phyloP scores from a whole-genome alignment of 2,113 vertebrate species.

The Phyllostomus hastatus region DNA sequence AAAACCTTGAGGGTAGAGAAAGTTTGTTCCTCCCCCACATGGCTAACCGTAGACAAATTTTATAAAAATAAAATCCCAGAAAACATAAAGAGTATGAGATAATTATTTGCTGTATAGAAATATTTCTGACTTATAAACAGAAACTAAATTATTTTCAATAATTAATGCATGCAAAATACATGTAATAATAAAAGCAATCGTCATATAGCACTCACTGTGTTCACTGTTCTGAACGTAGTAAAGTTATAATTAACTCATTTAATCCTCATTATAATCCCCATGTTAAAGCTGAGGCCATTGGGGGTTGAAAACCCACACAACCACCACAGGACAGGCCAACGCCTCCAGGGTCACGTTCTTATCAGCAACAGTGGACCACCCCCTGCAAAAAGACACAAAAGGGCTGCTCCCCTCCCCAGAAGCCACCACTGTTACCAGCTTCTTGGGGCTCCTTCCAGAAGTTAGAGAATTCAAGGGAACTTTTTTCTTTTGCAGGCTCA shows the following conservation, averaged over 20 bases:
- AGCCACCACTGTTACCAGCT: not conserved
- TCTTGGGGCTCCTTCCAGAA: conserved; percentile 33
- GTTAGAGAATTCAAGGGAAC: not conserved
- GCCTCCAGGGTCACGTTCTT: not conserved
- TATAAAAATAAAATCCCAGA: not conserved
- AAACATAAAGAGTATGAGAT: not conserved
- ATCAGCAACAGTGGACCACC: not conserved
- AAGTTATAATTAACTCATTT: not conserved
- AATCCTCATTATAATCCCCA: conserved; percentile 4
- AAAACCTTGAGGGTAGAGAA: not conserved
- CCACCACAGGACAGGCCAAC: not conserved
- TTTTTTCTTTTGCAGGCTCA: not conserved
- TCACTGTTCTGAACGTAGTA: not conserved
- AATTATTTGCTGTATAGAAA: not conserved
- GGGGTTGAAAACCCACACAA: not conserved
- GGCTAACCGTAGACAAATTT: not conserved
- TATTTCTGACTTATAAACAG: not conserved
- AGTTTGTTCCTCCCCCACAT: not conserved
- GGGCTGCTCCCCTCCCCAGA: not conserved
- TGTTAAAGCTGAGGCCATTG: not conserved
- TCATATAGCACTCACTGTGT: not conserved
- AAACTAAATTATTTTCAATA: not conserved
- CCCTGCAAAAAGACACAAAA: not conserved
- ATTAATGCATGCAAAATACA: not conserved
- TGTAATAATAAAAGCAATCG: not conserved